Conservation (phyloP, 2,113 vertebrate genomes). For the Ceratotherium simum region DNA sequence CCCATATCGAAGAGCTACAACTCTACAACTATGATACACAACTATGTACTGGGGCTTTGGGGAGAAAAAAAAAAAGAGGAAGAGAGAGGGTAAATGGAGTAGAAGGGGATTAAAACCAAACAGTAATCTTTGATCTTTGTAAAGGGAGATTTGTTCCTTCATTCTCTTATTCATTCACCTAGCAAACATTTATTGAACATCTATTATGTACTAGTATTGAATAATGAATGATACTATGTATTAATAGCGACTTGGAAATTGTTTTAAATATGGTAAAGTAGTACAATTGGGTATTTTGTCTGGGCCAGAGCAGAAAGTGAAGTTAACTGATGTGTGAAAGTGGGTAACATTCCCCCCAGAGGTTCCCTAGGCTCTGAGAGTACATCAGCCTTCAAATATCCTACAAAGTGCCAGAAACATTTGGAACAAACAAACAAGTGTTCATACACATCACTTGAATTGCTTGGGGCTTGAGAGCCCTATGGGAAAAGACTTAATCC, state of each 20-base stretch:
- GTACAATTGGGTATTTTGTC: neutral
- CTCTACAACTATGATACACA: no score
- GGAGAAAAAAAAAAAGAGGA: no score
- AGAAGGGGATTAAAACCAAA: constrained; percentile 1
- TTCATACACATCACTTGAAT: neutral
- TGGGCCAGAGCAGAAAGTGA: neutral
- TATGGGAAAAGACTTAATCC: constrained; percentile 16
- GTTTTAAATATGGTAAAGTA: constrained; percentile 22
- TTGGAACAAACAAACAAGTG: neutral
- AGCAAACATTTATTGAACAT: neutral
- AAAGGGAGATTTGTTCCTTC: neutral
- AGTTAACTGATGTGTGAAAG: neutral
- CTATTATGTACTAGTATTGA: neutral
- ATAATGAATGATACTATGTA: constrained; percentile 21
- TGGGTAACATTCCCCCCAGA: neutral
- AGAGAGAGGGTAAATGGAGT: neutral
- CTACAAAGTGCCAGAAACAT: neutral
- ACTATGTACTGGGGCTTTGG: no score
- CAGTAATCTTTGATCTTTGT: constrained; percentile 21
- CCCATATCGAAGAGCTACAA: no score
- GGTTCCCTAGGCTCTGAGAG: neutral
- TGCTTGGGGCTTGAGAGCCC: neutral
- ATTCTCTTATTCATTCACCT: neutral
- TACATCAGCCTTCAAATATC: neutral
- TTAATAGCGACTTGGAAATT: constrained; percentile 30